Conservation (phyloP, 2,113 vertebrate genomes). For the Peromyscus polionotus region DNA sequence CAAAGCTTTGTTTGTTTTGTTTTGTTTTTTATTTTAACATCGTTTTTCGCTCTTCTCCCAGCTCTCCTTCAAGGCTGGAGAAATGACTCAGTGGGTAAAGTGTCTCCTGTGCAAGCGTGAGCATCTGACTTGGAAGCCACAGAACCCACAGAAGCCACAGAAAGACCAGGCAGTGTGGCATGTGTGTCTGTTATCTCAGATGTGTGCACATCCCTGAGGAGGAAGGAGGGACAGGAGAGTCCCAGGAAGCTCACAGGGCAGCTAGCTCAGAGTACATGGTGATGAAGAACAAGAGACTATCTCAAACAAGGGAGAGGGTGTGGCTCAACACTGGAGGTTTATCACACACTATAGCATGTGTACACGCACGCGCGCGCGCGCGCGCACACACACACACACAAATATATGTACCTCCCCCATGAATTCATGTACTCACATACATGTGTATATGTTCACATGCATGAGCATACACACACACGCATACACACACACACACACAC, state of each 20-base stretch:
- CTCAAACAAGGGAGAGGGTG: not conserved
- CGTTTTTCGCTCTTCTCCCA: not conserved
- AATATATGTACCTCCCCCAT: no score
- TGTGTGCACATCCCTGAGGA: no score
- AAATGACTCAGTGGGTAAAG: not conserved
- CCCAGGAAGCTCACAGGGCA: not conserved
- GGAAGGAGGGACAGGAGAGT: not conserved
- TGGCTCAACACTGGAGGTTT: not conserved
- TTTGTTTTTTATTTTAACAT: not conserved
- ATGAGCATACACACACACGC: not conserved
- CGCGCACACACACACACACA: not conserved
- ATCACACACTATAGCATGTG: accelerated
- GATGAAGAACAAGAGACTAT: not conserved
- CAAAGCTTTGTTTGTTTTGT: not conserved
- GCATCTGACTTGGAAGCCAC: not conserved
- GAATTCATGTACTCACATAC: no score
- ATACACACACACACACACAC: not conserved
- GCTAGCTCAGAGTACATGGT: not conserved
- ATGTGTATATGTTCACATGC: no score
- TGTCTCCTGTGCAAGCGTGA: not conserved
- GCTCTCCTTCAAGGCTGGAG: not conserved
- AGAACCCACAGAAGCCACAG: not conserved
- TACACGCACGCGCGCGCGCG: not conserved
- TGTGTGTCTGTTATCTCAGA: not conserved
- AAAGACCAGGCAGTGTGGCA: not conserved